Evolutionary conservation across 2,888 invertebrate genomes (phyloP).

Genomic region (Stratiomys singularior): DNA sequence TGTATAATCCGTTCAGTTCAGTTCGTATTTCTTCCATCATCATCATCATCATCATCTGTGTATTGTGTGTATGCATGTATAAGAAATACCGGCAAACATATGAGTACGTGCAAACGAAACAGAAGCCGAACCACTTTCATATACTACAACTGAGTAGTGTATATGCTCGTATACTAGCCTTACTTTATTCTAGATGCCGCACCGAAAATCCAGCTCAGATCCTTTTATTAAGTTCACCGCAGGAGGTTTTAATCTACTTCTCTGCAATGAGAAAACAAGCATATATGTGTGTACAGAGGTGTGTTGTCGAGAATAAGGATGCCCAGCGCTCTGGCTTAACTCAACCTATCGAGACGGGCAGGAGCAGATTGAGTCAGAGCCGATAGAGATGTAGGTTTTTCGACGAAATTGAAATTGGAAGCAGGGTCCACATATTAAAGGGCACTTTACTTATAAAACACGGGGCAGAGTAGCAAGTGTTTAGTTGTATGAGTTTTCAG

Average conservation of each 20-base stretch:
- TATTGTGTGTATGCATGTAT: background rate
- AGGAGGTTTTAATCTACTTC: conserved; percentile 63
- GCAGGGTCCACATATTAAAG: conserved; percentile 31
- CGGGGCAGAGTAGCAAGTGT: conserved; percentile 36
- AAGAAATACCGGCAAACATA: background rate
- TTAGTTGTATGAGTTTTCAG: conserved; percentile 34
- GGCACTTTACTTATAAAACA: conserved; percentile 30
- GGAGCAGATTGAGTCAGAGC: background rate
- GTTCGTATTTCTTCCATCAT: conserved; percentile 7
- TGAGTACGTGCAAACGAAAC: conserved; percentile 6
- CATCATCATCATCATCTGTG: background rate
- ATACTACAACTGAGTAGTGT: conserved; percentile 21
- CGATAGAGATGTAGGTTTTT: background rate
- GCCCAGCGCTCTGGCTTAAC: background rate
- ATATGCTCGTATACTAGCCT: conserved; percentile 1
- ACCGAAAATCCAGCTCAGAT: conserved; percentile 50
- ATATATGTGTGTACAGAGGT: background rate
- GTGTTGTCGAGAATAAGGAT: background rate
- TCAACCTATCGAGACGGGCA: too few species aligned
- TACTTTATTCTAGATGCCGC: background rate
- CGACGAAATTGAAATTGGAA: conserved; percentile 29
- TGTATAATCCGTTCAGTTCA: conserved; percentile 36
- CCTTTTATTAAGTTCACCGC: conserved; percentile 65
- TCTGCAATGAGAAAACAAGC: conserved; percentile 24
- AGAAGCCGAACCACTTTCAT: conserved; percentile 12